Evolutionary conservation across 2,113 vertebrate genomes (phyloP).

Genomic region (Rhynchomys soricoides): DNA sequence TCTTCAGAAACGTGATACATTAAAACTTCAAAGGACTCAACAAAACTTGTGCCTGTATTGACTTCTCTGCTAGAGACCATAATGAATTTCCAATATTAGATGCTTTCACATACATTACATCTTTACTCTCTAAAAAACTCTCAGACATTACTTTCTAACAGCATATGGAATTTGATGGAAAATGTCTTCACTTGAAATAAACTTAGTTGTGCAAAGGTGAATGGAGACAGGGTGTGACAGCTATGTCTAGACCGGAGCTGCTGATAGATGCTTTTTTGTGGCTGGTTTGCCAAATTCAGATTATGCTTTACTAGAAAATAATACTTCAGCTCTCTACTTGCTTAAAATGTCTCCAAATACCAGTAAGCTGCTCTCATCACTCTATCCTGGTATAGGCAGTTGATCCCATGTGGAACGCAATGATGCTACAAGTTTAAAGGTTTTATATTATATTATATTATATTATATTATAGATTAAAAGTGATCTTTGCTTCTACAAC

Average conservation of each 20-base stretch:
- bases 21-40: not conserved
- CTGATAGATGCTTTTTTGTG: conserved; percentile 27
- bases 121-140: conserved; percentile 19
- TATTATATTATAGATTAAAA: conserved; percentile 29
- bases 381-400: conserved; percentile 11
- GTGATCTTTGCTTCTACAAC: not conserved
- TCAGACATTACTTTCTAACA: not conserved
- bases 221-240: not conserved
- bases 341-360: conserved; percentile 36
- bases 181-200: not conserved
- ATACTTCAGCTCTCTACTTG: conserved; percentile 34
- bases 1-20: not conserved
- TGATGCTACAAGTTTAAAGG: conserved; percentile 1
- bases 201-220: not conserved
- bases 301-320: conserved; percentile 51
- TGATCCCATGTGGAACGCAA: conserved; percentile 33
- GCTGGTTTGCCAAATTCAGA: conserved; percentile 57
- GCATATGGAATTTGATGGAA: not conserved
- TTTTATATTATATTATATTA: conserved; percentile 54
- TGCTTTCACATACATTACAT: not conserved
- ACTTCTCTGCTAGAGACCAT: not conserved
- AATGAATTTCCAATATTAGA: conserved; percentile 40
- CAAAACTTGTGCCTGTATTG: not conserved
- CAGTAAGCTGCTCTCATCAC: conserved; percentile 51
- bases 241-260: conserved; percentile 43